Percentiles rank a stretch among this genome's conserved stretches.
phyloP scores from a whole-genome alignment of 2,888 invertebrate species.

The Antheraea yamamai region DNA sequence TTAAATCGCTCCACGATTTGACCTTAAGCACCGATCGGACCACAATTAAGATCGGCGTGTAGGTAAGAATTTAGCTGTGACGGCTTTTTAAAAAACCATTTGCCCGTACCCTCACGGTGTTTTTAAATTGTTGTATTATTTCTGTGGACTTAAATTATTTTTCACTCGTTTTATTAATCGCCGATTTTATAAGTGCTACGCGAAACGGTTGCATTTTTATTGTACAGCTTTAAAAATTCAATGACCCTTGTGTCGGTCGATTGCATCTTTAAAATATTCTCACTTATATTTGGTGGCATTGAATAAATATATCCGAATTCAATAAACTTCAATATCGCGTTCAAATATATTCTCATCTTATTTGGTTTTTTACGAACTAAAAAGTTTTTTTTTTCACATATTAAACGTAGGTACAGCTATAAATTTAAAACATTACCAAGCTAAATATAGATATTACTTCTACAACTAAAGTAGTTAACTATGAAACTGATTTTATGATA shows the following conservation, averaged over 20 bases:
- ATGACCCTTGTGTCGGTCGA: not conserved
- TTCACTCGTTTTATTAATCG: conserved; percentile 1
- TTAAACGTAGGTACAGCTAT: too few relatives aligned
- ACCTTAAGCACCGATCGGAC: conserved; percentile 51
- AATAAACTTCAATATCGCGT: not conserved
- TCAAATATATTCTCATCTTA: not conserved
- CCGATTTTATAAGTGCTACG: not conserved
- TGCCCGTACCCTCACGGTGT: conserved; percentile 44
- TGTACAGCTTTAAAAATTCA: conserved; percentile 1
- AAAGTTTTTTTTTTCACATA: not conserved
- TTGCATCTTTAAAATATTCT: not conserved
- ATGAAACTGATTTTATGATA: not conserved
- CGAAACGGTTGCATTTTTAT: conserved; percentile 7
- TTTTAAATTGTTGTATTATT: conserved; percentile 41
- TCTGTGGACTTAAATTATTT: not conserved
- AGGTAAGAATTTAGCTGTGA: conserved; percentile 49
- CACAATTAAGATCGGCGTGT: conserved; percentile 54
- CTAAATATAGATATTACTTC: not conserved
- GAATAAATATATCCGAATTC: not conserved
- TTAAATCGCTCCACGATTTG: conserved; percentile 49
- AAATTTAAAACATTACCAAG: not conserved
- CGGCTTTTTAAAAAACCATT: conserved; percentile 52
- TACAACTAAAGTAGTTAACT: not conserved
- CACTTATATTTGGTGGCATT: not conserved
- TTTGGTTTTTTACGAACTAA: not conserved